Base-by-base conservation (phyloP, 1,140 invertebrate genomes). In the Rhopalosiphum padi region DNA sequence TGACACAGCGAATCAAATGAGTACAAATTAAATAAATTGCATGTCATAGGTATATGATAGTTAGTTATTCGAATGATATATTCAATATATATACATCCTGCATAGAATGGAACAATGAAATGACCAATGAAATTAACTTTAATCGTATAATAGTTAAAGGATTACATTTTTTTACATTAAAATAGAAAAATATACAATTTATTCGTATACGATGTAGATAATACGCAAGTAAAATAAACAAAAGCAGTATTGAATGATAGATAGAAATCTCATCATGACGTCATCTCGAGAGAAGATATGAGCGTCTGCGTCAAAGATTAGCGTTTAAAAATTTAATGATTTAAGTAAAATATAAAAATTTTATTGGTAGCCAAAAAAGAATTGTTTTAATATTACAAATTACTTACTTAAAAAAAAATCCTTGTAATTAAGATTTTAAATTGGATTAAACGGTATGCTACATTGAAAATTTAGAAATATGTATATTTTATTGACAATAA, bases 1-100 rank as follows among this genome's bases (percentile, higher is more conserved):
- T 46, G 41, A 86, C 85, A 86, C 41, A 6, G 43, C 43, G 43
- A 43, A 43, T 25, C 25, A 18, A 46, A 86, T 6, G 11, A 86
- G 5, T 86, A 11, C 0, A 35, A 83, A 37, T 46, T 18, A 30
- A 86, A 86, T 83, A 83, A 37, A 83, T 46, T 85, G 11, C 23
- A 25, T 30, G 25, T 25, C 43, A 25, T 30, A 46, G 9, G 43
- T 86, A 77, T 77, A 77, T n/a, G n/a, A 15, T 77, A 68, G 30
- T 60, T 68, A 68, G 30, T 77, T 77, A 77, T n/a, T 77, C 60
- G 60, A 77, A 77, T 77, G n/a, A 77, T n/a, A 77, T 77, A 77
- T 77, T 77, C 60, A 77, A 77, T 77, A 77, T 15, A 77, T 35
- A 77, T 35, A 68, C 60, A 77, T 77, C 60, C 60, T n/a, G 60